These are phyloP conservation scores for Andrena minutula DNA, from an alignment of 2,888 invertebrate species.

Conservation along the genomic window DNA sequence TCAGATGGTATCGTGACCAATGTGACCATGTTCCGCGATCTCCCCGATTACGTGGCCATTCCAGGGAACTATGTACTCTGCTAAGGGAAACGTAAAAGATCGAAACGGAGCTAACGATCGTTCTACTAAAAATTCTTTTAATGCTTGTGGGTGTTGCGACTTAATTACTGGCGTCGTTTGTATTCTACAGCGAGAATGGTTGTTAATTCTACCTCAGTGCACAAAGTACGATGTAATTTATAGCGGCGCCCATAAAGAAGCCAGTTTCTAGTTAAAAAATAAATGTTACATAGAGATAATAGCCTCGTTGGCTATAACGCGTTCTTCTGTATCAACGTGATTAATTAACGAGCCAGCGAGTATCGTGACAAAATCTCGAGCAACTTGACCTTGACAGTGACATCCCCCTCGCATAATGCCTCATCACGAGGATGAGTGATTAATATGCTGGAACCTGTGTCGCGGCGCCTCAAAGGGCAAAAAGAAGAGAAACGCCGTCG, in stretches of 20 bases:
- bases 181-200: no score
- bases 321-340: background rate
- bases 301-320: background rate
- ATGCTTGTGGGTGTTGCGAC: no score
- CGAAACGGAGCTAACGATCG: no score
- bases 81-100: no score
- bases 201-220: no score
- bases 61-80: no score
- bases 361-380: slow-evolving; percentile 31
- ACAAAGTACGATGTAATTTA: no score
- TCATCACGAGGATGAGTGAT: slow-evolving; percentile 37
- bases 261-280: no score
- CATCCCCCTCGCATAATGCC: slow-evolving; percentile 33
- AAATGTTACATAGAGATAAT: background rate
- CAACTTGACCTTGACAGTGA: slow-evolving; percentile 53
- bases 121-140: no score
- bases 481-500: slow-evolving; percentile 38
- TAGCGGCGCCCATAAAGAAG: no score
- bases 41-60: slow-evolving; percentile 73
- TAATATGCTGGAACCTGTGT: slow-evolving; percentile 52
- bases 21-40: slow-evolving; percentile 66
- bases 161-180: no score
- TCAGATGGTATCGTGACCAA: slow-evolving; percentile 77
- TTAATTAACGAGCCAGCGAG: slow-evolving; percentile 40
- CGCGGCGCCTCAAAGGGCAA: slow-evolving; percentile 54